Percentiles rank a stretch among this genome's conserved stretches.
Conservation (phyloP, 2,113 vertebrate genomes). For the Gallinago media region DNA sequence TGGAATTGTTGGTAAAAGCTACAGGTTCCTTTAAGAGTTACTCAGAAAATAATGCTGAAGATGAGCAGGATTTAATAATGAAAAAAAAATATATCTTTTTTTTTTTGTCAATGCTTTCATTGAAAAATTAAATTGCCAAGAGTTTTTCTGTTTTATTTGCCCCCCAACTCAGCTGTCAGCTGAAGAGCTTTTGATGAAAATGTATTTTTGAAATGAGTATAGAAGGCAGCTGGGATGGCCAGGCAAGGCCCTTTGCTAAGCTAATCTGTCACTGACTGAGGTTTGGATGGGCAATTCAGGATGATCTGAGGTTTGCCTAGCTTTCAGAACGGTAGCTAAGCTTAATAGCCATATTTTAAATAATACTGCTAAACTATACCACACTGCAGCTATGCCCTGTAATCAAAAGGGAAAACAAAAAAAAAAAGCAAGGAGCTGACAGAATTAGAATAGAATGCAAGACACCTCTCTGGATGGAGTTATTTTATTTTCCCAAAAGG, state of each 20-base stretch:
- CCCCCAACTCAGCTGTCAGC: conserved; percentile 32
- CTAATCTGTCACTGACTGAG: conserved; percentile 33
- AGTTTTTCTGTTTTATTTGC: conserved; percentile 41
- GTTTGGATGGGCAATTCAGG: conserved; percentile 14
- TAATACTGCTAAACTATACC: neutral
- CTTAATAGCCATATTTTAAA: conserved; percentile 41
- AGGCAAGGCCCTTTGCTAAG: conserved; percentile 48
- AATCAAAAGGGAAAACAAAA: neutral
- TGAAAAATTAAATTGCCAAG: conserved; percentile 35
- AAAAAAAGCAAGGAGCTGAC: neutral
- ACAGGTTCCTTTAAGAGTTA: neutral
- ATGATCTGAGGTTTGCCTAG: conserved; percentile 27
- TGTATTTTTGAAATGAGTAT: conserved; percentile 16
- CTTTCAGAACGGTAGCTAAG: neutral
- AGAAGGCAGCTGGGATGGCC: neutral
- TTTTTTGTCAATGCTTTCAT: neutral
- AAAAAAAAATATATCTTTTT: neutral
- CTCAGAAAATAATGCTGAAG: neutral
- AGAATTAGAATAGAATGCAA: neutral
- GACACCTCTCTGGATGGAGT: conserved; percentile 15
- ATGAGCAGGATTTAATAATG: neutral
- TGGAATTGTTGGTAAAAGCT: neutral
- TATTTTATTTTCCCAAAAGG: conserved; percentile 27
- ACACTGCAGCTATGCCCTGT: neutral
- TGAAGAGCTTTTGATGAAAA: conserved; percentile 48